Evolutionary conservation across 2,113 vertebrate genomes (phyloP), one percentile per base, ranked within the genome.

Genomic region (Aix galericulata): DNA sequence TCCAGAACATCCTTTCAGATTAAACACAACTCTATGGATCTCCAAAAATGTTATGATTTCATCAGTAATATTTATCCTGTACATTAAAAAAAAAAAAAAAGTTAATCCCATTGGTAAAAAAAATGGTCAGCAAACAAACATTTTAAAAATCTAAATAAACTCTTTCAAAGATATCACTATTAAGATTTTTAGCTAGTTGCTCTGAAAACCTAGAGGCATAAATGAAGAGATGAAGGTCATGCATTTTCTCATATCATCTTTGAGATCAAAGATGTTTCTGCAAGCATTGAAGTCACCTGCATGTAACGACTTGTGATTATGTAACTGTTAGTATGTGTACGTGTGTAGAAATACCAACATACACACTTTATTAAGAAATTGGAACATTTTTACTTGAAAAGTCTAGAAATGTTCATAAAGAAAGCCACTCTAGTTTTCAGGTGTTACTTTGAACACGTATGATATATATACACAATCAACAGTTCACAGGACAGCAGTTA

Each of bases 81-180:
- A 59, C 6, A 56, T 79, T 62, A 40, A 40, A 87, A 82, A 66
- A 55, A 63, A 36, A 55, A 62, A 63, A 79, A 68, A 83, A 8
- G 9, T 53, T 55, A 69, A 67, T 7, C 29, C 60, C 0, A 1
- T 0, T 48, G 22, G 29, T 36, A 40, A 25, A 64, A 82, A 90
- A 79, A 85, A 0, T 53, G 21, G 32, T 53, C 48, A 62, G 20
- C 22, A 79, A 94, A 79, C 4, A 4, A 85, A 5, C 3, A 0
- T 16, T 77, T 18, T 26, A 58, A 73, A 72, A 56, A 55, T 11
- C 2, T 40, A 17, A 86, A 77, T 2, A 3, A 52, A 56, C 10
- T 55, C 32, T 71, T 80, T 34, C 36, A 80, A 67, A 71, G 22
- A 27, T 11, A 38, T 3, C 34, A 32, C 40, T 64, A 53, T 14